phyloP scores from a whole-genome alignment of 2,113 vertebrate genomes.

The Mungos mungo region DNA sequence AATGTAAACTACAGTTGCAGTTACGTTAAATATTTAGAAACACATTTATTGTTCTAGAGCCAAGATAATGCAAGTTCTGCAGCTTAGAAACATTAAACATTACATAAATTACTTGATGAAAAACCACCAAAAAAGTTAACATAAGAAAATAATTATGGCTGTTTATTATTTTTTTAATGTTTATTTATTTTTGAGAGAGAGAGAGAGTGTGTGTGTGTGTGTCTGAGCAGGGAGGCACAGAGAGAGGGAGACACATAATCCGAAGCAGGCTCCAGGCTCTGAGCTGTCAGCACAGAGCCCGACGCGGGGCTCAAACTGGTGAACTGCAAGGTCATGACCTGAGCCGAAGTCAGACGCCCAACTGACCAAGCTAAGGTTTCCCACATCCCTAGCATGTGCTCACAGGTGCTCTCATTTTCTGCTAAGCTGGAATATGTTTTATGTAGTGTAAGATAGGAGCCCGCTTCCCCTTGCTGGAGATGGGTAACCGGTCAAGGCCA shows the following conservation, averaged over 20 bases:
- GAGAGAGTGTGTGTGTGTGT: too few species aligned
- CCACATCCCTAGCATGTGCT: too few species aligned
- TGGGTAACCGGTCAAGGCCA: neutral
- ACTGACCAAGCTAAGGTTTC: neutral
- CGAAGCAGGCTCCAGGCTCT: too few species aligned
- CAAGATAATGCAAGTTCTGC: neutral
- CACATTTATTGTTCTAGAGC: neutral
- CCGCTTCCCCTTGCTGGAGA: neutral
- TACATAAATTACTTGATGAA: neutral
- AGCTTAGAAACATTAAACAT: neutral
- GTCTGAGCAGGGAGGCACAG: too few species aligned
- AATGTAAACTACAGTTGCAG: neutral
- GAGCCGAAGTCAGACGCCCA: too few species aligned
- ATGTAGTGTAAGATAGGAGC: neutral
- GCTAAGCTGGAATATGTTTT: neutral
- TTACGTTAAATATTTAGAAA: neutral
- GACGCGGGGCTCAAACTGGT: too few species aligned
- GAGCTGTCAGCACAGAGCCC: too few species aligned
- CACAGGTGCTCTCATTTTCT: neutral
- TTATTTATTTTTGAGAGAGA: too few species aligned
- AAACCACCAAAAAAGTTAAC: constrained; percentile 7
- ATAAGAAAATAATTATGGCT: neutral
- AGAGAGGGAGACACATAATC: too few species aligned
- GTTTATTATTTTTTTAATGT: neutral
- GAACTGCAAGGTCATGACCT: too few species aligned